Evolutionary conservation across 2,888 invertebrate species (phyloP), one percentile per base, ranked within the genome.

Genomic region (Anaspis maculata): DNA sequence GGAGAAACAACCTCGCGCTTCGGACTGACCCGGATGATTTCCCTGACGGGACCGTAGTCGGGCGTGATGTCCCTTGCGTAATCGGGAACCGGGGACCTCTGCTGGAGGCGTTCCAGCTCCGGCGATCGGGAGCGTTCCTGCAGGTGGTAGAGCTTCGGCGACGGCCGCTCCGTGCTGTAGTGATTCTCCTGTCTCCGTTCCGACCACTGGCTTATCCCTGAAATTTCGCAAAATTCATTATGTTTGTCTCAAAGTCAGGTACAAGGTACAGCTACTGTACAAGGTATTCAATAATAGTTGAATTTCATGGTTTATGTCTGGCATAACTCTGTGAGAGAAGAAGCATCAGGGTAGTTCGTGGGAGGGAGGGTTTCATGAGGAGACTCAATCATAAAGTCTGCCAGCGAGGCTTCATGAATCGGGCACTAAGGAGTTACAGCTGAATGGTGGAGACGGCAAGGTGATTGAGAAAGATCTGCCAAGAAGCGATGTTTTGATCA

Each of bases 191-290:
- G 56, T 3, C 54, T 48, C 12, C 82, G 70, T 54, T 83, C 83
- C 1, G 79, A 79, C 86, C 87, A 86, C 52, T 87, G 86, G 31
- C 78, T 79, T 33, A 86, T 79, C 13, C 86, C 86, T 59, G 40
- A 22, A 51, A 48, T 9, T 9, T n/a, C n/a, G n/a, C n/a, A 11
- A 25, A 25, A 7, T 25, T n/a, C n/a, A n/a, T n/a, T n/a, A n/a
- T n/a, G n/a, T n/a, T 7, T 14, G 27, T 3, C 15, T 5, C 4
- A 27, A 5, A 14, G 6, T 13, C 13, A 26, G n/a, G 26, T 13
- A 11, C 9, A 13, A 1, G 25, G 3, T 25, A 12, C 25, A n/a
- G n/a, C 16, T n/a, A n/a, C n/a, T n/a, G n/a, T n/a, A n/a, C n/a
- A n/a, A n/a, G n/a, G n/a, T n/a, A n/a, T n/a, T n/a, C n/a, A n/a